phyloP scores from a whole-genome alignment of 2,797 vertebrate genomes.

The Spinus olivaceus region DNA sequence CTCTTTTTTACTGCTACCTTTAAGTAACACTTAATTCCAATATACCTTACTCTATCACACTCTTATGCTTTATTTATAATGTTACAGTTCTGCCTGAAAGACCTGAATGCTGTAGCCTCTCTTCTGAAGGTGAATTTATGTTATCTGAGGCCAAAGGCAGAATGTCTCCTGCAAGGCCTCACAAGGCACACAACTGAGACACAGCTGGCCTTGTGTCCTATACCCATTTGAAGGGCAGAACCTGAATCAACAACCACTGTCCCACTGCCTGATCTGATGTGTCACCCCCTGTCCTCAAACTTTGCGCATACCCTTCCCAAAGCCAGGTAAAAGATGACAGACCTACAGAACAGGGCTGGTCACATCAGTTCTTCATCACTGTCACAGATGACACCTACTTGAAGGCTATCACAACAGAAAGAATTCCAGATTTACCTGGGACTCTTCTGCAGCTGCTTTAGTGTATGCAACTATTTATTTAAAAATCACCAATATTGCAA shows the following conservation, averaged over 20 bases:
- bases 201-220: background rate
- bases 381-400: background rate
- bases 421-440: background rate
- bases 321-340: background rate
- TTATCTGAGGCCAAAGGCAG: background rate
- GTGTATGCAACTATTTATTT: background rate
- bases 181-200: background rate
- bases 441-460: background rate
- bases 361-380: background rate
- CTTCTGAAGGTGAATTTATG: background rate
- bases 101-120: background rate
- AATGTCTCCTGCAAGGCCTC: background rate
- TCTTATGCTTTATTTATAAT: background rate
- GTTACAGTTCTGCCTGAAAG: background rate
- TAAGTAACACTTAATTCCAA: background rate
- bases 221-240: background rate
- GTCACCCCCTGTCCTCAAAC: background rate
- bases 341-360: background rate
- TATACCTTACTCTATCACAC: background rate
- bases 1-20: background rate
- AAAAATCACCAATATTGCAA: background rate
- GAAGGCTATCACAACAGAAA: background rate
- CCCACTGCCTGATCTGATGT: background rate
- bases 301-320: background rate
- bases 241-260: background rate